Evolutionary conservation across 2,797 vertebrate genomes (phyloP).

Genomic region (Sus cebifrons): DNA sequence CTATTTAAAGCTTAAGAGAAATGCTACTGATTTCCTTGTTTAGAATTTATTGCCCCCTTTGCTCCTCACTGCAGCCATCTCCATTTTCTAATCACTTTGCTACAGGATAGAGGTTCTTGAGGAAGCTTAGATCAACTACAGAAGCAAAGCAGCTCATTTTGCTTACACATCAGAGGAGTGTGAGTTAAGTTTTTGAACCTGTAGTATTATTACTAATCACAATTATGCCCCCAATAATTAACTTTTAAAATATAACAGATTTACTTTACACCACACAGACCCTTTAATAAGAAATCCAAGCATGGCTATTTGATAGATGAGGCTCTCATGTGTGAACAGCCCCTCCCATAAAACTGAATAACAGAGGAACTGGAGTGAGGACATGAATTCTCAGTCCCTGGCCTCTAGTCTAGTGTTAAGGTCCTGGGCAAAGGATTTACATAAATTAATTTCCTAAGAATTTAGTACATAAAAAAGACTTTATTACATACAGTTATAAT

Average conservation of each 20-base stretch:
- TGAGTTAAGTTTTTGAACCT: conserved; percentile 4
- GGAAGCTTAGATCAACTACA: not conserved
- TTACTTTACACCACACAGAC: conserved; percentile 19
- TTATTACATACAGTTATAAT: not conserved
- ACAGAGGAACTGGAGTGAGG: not conserved
- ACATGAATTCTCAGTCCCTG: not conserved
- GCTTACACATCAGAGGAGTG: not conserved
- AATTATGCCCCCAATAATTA: conserved; percentile 32
- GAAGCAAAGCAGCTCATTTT: not conserved
- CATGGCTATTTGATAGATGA: conserved; percentile 35
- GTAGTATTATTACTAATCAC: not conserved
- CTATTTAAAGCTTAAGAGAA: conserved; percentile 16
- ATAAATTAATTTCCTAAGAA: conserved; percentile 4
- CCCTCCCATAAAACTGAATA: conserved; percentile 61
- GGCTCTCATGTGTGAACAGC: not conserved
- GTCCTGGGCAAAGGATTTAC: not conserved
- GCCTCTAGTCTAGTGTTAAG: not conserved
- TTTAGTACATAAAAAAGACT: not conserved
- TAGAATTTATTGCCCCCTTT: not conserved
- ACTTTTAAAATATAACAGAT: not conserved
- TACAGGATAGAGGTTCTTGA: not conserved
- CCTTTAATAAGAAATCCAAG: conserved; percentile 46
- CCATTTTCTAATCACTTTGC: conserved; percentile 14
- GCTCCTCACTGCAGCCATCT: not conserved
- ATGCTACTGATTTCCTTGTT: not conserved